phyloP scores from a whole-genome alignment of 2,888 invertebrate genomes.

The Xylocampa areola region DNA sequence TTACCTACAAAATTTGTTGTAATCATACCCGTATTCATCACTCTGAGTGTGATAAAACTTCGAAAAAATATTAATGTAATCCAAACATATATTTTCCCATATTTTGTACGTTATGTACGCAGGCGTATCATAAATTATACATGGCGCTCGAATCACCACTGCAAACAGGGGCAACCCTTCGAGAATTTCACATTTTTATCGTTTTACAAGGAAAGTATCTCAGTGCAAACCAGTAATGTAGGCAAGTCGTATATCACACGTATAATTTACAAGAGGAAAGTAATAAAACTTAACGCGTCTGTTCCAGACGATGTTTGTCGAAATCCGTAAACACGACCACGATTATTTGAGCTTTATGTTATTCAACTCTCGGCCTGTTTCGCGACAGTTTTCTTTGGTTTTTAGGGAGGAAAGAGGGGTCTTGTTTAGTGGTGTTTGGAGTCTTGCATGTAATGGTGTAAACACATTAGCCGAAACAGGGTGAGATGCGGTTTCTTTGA shows the following conservation, averaged over 20 bases:
- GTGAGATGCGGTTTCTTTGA: slow-evolving; percentile 71
- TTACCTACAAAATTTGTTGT: slow-evolving; percentile 2
- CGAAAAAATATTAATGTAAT: slow-evolving; percentile 35
- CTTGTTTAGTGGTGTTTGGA: slow-evolving; percentile 68
- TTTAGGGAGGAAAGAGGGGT: slow-evolving; percentile 56
- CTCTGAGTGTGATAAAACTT: slow-evolving; percentile 15
- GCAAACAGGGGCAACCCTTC: slow-evolving; percentile 65
- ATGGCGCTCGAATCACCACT: slow-evolving; percentile 58
- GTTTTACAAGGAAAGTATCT: slow-evolving; percentile 74
- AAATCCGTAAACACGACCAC: slow-evolving; percentile 79
- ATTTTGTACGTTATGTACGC: slow-evolving; percentile 33
- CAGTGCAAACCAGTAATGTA: slow-evolving; percentile 62
- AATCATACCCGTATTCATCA: slow-evolving; percentile 30
- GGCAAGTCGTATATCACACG: slow-evolving; percentile 74
- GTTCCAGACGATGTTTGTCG: slow-evolving; percentile 80
- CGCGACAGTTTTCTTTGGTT: slow-evolving; percentile 15
- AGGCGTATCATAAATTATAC: slow-evolving; percentile 59
- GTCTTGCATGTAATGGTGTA: slow-evolving; percentile 81
- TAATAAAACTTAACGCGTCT: slow-evolving; percentile 87
- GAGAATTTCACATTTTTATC: slow-evolving; percentile 76
- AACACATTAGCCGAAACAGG: slow-evolving; percentile 81
- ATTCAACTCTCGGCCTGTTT: slow-evolving; percentile 31
- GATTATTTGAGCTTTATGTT: slow-evolving; percentile 64
- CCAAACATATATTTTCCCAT: slow-evolving; percentile 37
- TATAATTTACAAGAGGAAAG: slow-evolving; percentile 85